phyloP scores from a whole-genome alignment of 2,113 vertebrate species.

The Hoplias malabaricus region DNA sequence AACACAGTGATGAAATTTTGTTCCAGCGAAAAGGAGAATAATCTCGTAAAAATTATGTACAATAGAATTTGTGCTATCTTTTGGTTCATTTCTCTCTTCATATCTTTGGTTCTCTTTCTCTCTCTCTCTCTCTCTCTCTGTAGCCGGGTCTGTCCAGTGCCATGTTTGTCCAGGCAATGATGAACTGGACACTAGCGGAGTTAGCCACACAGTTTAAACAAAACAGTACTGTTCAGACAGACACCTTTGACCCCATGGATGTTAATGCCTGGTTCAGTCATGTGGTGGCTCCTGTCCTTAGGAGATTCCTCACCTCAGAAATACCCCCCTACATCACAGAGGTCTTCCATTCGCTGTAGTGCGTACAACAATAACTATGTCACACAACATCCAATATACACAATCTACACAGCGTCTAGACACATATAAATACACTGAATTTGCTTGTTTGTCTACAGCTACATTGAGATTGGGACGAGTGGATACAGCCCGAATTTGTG shows the following conservation, averaged over 20 bases:
- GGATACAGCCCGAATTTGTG: slow-evolving; percentile 34
- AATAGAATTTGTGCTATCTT: too few species aligned
- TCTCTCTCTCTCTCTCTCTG: not conserved
- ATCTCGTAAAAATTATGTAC: too few species aligned
- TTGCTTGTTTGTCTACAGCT: not conserved
- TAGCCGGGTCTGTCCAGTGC: slow-evolving; percentile 63
- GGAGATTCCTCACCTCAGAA: slow-evolving; percentile 49
- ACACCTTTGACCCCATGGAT: slow-evolving; percentile 55
- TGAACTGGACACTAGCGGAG: slow-evolving; percentile 73
- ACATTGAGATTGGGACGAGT: slow-evolving; percentile 16
- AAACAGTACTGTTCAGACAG: not conserved
- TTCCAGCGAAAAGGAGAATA: too few species aligned
- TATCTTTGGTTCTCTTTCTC: too few species aligned
- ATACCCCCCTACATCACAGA: slow-evolving; percentile 56
- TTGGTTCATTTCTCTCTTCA: too few species aligned
- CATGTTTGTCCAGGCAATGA: slow-evolving; percentile 67
- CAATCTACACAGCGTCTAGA: not conserved
- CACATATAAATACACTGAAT: not conserved
- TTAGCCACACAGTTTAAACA: slow-evolving; percentile 62
- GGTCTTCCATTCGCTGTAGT: slow-evolving; percentile 72
- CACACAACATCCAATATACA: not conserved
- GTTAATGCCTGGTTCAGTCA: slow-evolving; percentile 70
- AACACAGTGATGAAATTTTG: too few species aligned
- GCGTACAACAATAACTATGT: slow-evolving; percentile 49
- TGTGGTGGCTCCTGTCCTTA: slow-evolving; percentile 64